phyloP scores from a whole-genome alignment of 2,797 vertebrate species.

The Rhinichthys osculus region DNA sequence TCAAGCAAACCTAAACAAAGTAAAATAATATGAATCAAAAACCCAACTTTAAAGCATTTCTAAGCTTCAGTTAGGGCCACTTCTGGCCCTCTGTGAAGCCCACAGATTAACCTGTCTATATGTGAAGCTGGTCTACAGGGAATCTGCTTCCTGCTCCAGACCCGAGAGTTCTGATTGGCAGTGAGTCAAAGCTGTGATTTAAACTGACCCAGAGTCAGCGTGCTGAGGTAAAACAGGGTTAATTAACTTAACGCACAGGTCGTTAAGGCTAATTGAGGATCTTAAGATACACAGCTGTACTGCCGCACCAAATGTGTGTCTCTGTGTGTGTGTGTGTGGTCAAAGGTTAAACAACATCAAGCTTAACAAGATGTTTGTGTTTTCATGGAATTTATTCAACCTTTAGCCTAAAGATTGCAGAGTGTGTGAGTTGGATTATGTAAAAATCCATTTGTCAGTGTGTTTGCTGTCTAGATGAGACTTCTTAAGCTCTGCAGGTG shows the following conservation, averaged over 20 bases:
- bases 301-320: constrained; percentile 39
- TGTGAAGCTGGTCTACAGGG: constrained; percentile 67
- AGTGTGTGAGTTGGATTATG: constrained; percentile 2
- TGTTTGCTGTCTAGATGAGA: constrained; percentile 7
- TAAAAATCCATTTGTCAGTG: background rate
- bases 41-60: constrained; percentile 68
- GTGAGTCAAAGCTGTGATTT: constrained; percentile 76
- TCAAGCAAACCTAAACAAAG: background rate
- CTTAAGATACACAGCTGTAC: constrained; percentile 65
- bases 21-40: constrained; percentile 76
- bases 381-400: constrained; percentile 11
- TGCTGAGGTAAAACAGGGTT: constrained; percentile 70
- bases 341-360: constrained; percentile 29
- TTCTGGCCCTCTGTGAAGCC: constrained; percentile 66
- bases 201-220: constrained; percentile 73
- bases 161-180: constrained; percentile 79
- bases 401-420: constrained; percentile 12
- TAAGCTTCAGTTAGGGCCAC: constrained; percentile 70
- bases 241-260: constrained; percentile 79
- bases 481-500: background rate
- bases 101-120: constrained; percentile 77
- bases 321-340: constrained; percentile 8
- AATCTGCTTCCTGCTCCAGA: constrained; percentile 66
- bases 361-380: constrained; percentile 31
- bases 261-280: constrained; percentile 76